A percentile compares a stretch with the other conserved stretches of the same genome.
Conservation (phyloP, 2,113 vertebrate genomes). For the Sisor rabdophorus region DNA sequence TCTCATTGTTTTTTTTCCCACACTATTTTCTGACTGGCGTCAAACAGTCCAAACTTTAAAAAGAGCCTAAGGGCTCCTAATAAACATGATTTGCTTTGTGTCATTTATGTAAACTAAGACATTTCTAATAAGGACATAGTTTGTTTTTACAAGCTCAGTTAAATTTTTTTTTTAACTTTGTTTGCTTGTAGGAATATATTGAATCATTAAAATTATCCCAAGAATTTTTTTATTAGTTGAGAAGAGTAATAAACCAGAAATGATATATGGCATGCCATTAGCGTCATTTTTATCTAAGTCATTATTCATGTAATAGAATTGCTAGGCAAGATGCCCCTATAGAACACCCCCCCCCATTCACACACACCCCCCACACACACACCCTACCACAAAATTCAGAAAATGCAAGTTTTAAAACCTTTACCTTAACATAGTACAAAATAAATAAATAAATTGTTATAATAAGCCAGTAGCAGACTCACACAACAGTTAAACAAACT, state of each 20-base stretch:
- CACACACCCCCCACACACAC: too few species aligned
- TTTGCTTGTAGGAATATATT: neutral
- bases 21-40: neutral
- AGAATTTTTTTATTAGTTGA: neutral
- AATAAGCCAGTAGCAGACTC: too few species aligned
- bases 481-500: too few species aligned
- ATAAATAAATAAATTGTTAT: too few species aligned
- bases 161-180: neutral
- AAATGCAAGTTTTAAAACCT: too few species aligned
- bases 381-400: too few species aligned
- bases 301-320: neutral
- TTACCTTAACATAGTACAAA: too few species aligned
- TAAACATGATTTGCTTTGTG: conserved; percentile 13
- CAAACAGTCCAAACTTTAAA: neutral
- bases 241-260: neutral
- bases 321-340: too few species aligned
- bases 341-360: too few species aligned
- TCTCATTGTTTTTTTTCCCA: conserved; percentile 27
- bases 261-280: neutral
- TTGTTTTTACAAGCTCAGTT: neutral
- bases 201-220: neutral
- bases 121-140: too few species aligned
- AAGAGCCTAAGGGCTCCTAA: neutral
- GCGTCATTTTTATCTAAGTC: conserved; percentile 20
- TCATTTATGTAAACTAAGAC: conserved; percentile 7